phyloP scores from a whole-genome alignment of 2,113 vertebrate species.

The Brachypodius melanocephalos region DNA sequence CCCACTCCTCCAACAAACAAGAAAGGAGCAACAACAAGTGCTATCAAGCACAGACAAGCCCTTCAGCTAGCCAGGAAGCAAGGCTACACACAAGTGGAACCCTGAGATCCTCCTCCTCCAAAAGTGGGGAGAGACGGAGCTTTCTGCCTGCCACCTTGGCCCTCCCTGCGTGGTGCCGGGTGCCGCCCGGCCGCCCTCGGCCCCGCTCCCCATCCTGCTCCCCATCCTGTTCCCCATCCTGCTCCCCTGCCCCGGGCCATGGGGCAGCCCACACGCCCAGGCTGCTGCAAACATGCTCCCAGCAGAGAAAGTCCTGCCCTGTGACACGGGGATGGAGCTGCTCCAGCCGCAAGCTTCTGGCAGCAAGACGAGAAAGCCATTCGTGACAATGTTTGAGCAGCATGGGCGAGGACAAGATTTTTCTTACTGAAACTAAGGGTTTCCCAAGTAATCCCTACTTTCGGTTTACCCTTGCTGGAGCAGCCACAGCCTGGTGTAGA shows the following conservation, averaged over 20 bases:
- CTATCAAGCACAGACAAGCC: constrained; percentile 52
- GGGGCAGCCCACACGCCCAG: background rate
- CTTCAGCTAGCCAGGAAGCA: constrained; percentile 17
- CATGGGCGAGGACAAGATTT: rapidly evolving
- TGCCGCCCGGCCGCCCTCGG: rapidly evolving
- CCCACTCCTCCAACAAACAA: background rate
- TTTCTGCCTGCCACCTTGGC: background rate
- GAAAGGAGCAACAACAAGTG: constrained; percentile 16
- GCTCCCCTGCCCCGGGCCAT: rapidly evolving
- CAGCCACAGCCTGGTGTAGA: background rate
- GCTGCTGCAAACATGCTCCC: background rate
- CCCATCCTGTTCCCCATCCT: background rate
- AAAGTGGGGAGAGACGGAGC: rapidly evolving
- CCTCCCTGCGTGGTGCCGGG: rapidly evolving
- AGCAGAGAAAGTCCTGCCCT: background rate
- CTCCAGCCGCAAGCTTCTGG: background rate
- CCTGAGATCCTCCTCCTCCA: background rate
- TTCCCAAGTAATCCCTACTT: background rate
- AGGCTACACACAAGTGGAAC: background rate
- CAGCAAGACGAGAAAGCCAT: rapidly evolving
- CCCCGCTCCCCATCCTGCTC: background rate
- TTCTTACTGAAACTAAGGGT: background rate
- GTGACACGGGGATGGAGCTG: rapidly evolving
- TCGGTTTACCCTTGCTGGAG: background rate
- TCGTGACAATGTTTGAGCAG: rapidly evolving